Evolutionary conservation across 2,888 invertebrate genomes (phyloP), one percentile per base, ranked within the genome.

Genomic region (Anodontia alba): DNA sequence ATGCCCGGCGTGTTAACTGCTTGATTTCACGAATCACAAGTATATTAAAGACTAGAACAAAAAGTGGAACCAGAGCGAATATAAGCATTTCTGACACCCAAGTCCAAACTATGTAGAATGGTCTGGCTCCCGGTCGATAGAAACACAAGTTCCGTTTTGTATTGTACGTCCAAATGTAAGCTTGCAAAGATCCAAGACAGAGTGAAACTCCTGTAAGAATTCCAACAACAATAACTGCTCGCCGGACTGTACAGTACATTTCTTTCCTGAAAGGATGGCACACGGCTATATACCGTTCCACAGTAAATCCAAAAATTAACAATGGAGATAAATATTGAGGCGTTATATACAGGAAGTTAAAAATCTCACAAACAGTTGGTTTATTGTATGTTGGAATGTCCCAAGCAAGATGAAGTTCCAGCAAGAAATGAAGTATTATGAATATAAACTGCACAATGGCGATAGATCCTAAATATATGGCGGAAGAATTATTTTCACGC

Each of bases 281-380:
- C 31, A 93, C 90, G 8, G 94, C 94, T 46, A 94, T 93, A 85
- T 92, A 94, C 17, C 94, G 78, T 75, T 94, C 94, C 20, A 94
- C 92, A 0, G 94, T 94, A 73, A 94, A 94, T 8, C 93, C 92
- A 5, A 94, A 83, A n/a, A 94, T 94, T 1, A 94, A 85, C 23
- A 94, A 74, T 0, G 94, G 94, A 0, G 93, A 92, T 31, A 92
- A 82, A 83, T 94, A 94, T 78, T 94, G 94, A 0, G 92, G 92
- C 5, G 90, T 89, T 57, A 90, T 86, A 76, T 90, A 91, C 29
- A 93, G 66, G 36, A 92, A 82, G 84, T 92, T 91, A 78, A 93
- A 94, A 10, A 89, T 80, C 82, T 93, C 92, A 83, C 94, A 94
- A 33, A 90, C 77, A 0, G 84, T 86, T 36, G 88, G 85, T 10